Base-by-base conservation (phyloP, 2,797 vertebrate species). In the Ispidina lecontei region DNA sequence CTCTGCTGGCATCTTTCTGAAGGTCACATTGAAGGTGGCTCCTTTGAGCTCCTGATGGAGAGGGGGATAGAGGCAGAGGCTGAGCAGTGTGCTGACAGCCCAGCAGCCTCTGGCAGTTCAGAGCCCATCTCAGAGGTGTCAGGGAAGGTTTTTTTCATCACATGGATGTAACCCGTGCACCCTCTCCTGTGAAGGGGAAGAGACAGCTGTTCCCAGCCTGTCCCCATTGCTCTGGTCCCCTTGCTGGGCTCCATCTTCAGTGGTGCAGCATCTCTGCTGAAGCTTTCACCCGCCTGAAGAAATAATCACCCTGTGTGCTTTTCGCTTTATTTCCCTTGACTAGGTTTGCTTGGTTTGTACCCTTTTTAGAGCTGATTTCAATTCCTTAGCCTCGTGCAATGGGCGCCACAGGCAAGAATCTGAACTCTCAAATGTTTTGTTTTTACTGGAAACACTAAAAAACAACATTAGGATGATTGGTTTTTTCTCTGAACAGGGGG, bases 31-130 rank as follows among this genome's bases (percentile, higher is more conserved):
- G 73, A 51, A 23, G 76, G 46, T 56, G 76, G 39, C 54, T 86
- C 73, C 58, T 35, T 31, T 35, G 2, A n/a, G 12, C 25, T 80
- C 21, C 81, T 0, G 0, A 1, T 0, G 2, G 60, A 51, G 29
- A 54, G 9, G 33, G n/a, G 7, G 43, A 10, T 14, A 74, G 67
- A 15, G 1, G 3, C 22, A 9, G 77, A 9, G 62, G 29, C 65
- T 39, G 70, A 60, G 60, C 47, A 1, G 0, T 1, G 4, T 52
- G 75, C 79, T 55, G 52, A 6, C 23, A 51, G 4, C 59, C 72
- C 47, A 2, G 2, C 51, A 47, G 78, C 28, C 74, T 9, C 33
- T 0, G 1, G 62, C 59, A 55, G 67, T 1, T 1, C 75, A 2
- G 43, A 44, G 56, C n/a, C 6, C 2, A 25, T 17, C 84, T 18